Conservation (phyloP, 2,113 vertebrate genomes). For the Odobenus rosmarus region DNA sequence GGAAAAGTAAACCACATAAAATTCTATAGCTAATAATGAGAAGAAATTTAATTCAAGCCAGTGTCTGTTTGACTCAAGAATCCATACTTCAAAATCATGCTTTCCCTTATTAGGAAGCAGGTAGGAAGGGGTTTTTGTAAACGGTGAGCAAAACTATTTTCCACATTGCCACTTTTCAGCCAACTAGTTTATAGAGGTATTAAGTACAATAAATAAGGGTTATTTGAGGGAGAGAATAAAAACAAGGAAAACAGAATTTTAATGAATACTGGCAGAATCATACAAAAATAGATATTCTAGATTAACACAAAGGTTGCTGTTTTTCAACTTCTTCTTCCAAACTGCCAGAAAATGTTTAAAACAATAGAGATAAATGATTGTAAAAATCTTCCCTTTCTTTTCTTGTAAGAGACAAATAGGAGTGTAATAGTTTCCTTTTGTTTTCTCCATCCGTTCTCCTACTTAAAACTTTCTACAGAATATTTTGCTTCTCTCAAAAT, state of each 20-base stretch:
- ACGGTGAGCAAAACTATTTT: background rate
- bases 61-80: background rate
- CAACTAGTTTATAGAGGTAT: background rate
- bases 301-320: background rate
- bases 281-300: background rate
- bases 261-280: background rate
- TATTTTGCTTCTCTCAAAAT: slow-evolving; percentile 11
- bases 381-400: background rate
- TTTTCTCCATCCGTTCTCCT: background rate
- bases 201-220: background rate
- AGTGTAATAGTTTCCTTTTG: background rate
- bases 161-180: background rate
- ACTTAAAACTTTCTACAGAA: slow-evolving; percentile 63
- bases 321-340: background rate
- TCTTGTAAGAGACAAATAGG: background rate
- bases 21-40: background rate
- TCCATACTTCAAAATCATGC: background rate
- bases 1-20: background rate
- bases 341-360: slow-evolving; percentile 23
- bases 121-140: background rate
- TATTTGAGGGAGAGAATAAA: background rate
- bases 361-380: background rate
- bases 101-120: background rate
- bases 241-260: background rate
- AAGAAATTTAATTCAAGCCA: background rate